Evolutionary conservation across 2,797 vertebrate species (phyloP), one percentile per base, ranked within the genome.

Genomic region (Chaunax sp.): DNA sequence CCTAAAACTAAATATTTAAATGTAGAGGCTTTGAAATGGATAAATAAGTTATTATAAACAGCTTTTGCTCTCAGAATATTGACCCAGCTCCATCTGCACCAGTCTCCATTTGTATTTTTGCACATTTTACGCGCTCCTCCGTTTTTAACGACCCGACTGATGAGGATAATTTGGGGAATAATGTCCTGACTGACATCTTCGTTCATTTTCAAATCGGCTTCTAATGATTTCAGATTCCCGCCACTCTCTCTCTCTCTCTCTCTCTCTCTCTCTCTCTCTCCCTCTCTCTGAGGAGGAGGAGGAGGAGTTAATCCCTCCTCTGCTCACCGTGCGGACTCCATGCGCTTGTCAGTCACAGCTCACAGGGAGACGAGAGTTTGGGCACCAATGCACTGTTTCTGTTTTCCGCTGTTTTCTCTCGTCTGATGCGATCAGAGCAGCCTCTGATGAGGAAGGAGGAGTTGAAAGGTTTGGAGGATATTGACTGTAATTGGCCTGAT

Each of bases 311-410:
- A 69, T 75, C 78, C 71, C 62, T 73, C 78, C 72, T 75, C 75
- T 54, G 79, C 72, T 82, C 83, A 70, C 78, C 73, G 80, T 65
- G 82, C 87, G 82, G 69, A 78, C 86, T 78, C 84, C 54, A 71
- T 62, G 80, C 84, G 76, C 86, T 90, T 86, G 86, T 87, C 90
- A 92, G 86, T 90, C 78, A 87, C 85, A 84, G 75, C 80, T 71
- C 74, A 79, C 64, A 40, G 7, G 25, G 81, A 73, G 75, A 46
- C 72, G 64, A 33, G 59, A 55, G 78, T 61, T 41, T 23, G 63
- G 28, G 18, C 51, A 35, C 19, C 44, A 5, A 23, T 18, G 7
- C 4, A 20, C 30, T 22, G n/a, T 28, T 6, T 2, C 43, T 56
- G 3, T 47, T 60, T 51, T 10, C 2, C 37, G 1, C 37, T 6